Base-by-base conservation (phyloP, 2,888 invertebrate species). In the Ctenicera cuprea region DNA sequence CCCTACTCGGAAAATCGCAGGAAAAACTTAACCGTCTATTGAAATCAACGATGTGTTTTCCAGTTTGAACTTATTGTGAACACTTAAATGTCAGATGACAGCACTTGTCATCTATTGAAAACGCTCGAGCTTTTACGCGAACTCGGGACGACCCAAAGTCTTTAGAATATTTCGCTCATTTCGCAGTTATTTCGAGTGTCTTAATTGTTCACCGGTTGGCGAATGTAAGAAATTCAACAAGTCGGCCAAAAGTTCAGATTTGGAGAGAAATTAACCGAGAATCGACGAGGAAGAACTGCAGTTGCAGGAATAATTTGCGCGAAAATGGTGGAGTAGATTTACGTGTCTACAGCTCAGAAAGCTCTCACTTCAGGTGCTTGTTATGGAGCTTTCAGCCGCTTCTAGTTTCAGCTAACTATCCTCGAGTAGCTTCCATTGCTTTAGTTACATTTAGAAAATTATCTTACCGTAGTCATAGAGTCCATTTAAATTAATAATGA, bases 31-130 rank as follows among this genome's bases (percentile, higher is more conserved):
- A 68, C 63, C 57, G 26, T 61, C 64, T 52, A 71, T 71, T 41
- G 75, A 75, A 76, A 77, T 77, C 75, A 74, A 68, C 73, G 76
- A 78, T 73, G 75, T 78, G 77, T 78, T 74, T 73, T 70, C 74
- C 68, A 68, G 73, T 74, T 78, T 77, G 76, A 79, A 77, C 77
- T 77, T 74, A 76, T 65, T 77, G 71, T 75, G 71, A 77, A 75
- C 76, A 78, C 76, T 80, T 82, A 82, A 82, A 81, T 81, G 81
- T 81, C 81, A 81, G 74, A 76, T 72, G 74, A 75, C 74, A 75
- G 78, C 75, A 79, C 78, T 80, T 80, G 79, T 77, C 77, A 76
- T 77, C 79, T 75, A 79, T 79, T 79, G 77, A 78, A 80, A 75
- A 69, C 57, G 59, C 26, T 76, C 54, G 62, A 70, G 54, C 50